Evolutionary conservation across 2,888 invertebrate species (phyloP), one percentile per base, ranked within the genome.

Genomic region (Drosophila nigricruria): DNA sequence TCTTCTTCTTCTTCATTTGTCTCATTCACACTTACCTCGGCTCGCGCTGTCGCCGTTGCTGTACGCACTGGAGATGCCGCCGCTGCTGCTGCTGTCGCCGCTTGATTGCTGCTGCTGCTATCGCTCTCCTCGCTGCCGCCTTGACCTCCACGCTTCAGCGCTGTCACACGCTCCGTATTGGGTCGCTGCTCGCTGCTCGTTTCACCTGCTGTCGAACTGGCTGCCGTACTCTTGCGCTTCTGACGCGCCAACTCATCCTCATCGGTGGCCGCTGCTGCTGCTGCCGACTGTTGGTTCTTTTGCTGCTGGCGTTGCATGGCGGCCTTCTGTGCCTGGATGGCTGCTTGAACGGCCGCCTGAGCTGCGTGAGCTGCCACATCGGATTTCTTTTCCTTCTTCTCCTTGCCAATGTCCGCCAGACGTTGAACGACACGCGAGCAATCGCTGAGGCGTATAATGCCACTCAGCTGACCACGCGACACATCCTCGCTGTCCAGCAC

Each of bases 401-500:
- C 93, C 92, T 94, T 95, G 83, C 96, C 96, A 78, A 95, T 95
- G 80, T 98, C 97, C 88, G 97, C 96, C 83, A 98, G 94, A 74
- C 97, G 96, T 92, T 97, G 97, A 95, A 98, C 97, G 9, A 98
- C 97, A 66, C 97, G 94, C 0, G 97, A 96, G 57, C 97, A 97
- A 92, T 98, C 98, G 60, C 96, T 96, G 34, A 98, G 93, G 43
- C 97, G 95, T 72, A 96, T 97, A 88, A 98, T 97, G 61, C 98
- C 98, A 93, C 97, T 97, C 3, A 98, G 94, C 8, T 98, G 98
- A 20, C 95, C 97, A 53, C 95, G 94, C 14, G 97, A 96, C 0
- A 97, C 97, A 91, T 98, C 98, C 93, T 98, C 98, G 9, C 97
- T 97, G 90, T 97, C 98, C 66, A 96, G 93, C 0, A 97, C 96